Conservation (phyloP, 2,797 vertebrate genomes). For the Vespertilio murinus region DNA sequence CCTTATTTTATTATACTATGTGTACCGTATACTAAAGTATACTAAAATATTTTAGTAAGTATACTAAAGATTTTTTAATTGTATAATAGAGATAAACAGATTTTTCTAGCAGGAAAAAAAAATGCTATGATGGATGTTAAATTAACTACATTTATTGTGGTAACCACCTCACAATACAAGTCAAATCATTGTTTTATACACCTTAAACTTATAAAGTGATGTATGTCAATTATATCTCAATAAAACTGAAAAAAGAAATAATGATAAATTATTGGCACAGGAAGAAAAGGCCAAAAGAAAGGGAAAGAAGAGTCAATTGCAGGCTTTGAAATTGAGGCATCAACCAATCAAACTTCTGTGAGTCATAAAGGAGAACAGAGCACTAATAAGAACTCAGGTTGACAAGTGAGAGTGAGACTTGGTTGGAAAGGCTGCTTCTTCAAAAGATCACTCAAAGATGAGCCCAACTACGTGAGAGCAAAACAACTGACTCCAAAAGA, state of each 20-base stretch:
- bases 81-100: not conserved
- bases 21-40: not conserved
- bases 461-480: not conserved
- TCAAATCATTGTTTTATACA: not conserved
- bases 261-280: not conserved
- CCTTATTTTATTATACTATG: not conserved
- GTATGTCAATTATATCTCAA: not conserved
- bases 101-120: slow-evolving; percentile 24
- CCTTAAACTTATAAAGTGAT: not conserved
- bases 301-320: not conserved
- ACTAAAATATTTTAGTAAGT: slow-evolving; percentile 6
- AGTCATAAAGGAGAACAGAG: not conserved
- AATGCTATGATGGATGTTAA: not conserved
- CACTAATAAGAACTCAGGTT: not conserved
- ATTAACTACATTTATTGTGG: not conserved
- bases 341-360: not conserved
- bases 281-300: not conserved
- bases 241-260: not conserved
- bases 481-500: slow-evolving; percentile 5
- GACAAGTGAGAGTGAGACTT: not conserved
- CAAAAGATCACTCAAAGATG: slow-evolving; percentile 16
- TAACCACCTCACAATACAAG: not conserved
- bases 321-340: not conserved
- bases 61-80: slow-evolving; percentile 1
- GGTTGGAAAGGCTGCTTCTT: slow-evolving; percentile 14